Conservation (phyloP, 2,888 invertebrate species). For the Chloroclystis v-ata region DNA sequence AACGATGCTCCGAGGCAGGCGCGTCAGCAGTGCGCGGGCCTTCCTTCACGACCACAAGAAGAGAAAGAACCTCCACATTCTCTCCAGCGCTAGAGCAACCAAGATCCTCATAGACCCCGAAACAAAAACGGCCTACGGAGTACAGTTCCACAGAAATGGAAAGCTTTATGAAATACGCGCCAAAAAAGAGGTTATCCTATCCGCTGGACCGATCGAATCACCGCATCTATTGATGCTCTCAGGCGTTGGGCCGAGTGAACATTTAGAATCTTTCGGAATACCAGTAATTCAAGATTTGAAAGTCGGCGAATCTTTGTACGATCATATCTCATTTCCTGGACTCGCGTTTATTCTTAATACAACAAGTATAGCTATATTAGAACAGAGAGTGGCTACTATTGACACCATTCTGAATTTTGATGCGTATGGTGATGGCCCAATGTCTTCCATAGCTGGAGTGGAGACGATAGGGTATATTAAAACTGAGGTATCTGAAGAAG, state of each 20-base stretch:
- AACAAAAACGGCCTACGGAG: slow-evolving; percentile 63
- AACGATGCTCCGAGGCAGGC: slow-evolving; percentile 68
- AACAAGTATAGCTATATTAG: slow-evolving; percentile 50
- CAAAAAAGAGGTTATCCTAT: slow-evolving; percentile 77
- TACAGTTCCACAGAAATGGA: slow-evolving; percentile 55
- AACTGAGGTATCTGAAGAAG: slow-evolving; percentile 74
- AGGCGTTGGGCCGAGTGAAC: slow-evolving; percentile 81
- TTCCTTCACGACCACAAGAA: slow-evolving; percentile 75
- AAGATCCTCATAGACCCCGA: slow-evolving; percentile 78
- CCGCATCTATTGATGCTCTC: slow-evolving; percentile 85
- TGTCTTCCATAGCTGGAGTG: slow-evolving; percentile 75
- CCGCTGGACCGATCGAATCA: slow-evolving; percentile 87
- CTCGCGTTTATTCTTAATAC: slow-evolving; percentile 74
- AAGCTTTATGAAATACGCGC: slow-evolving; percentile 65
- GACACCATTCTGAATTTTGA: slow-evolving; percentile 54
- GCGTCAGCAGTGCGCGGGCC: slow-evolving; percentile 77
- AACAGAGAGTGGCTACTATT: slow-evolving; percentile 47
- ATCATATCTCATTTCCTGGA: slow-evolving; percentile 81
- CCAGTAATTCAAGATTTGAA: slow-evolving; percentile 79
- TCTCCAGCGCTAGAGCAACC: slow-evolving; percentile 74
- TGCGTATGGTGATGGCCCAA: slow-evolving; percentile 69
- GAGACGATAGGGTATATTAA: slow-evolving; percentile 79
- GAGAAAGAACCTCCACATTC: slow-evolving; percentile 78
- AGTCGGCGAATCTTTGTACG: slow-evolving; percentile 83
- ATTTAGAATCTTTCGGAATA: slow-evolving; percentile 77